Conservation (phyloP, 1,140 invertebrate genomes). For the Cepaea nemoralis region DNA sequence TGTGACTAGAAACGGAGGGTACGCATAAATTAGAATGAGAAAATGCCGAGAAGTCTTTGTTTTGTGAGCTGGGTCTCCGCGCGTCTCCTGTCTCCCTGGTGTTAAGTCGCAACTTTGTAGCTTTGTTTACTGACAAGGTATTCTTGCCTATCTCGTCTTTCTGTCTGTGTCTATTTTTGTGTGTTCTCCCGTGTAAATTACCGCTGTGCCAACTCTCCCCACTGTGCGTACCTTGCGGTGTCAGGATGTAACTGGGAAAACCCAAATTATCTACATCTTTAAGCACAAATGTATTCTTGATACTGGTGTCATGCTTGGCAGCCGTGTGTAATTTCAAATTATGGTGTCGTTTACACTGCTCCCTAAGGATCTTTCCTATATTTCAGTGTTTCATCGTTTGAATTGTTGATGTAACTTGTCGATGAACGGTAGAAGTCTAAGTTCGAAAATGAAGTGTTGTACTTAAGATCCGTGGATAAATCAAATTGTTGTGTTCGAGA, state of each 20-base stretch:
- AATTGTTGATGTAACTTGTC: not conserved
- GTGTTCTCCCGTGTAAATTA: not conserved
- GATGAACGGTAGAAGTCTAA: not conserved
- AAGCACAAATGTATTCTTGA: not conserved
- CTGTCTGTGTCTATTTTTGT: slow-evolving; percentile 29
- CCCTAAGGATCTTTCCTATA: not conserved
- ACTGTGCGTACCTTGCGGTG: not conserved
- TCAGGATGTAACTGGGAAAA: not conserved
- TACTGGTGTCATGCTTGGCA: not conserved
- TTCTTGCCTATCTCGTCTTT: slow-evolving; percentile 35
- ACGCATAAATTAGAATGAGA: not conserved
- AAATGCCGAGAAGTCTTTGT: not conserved
- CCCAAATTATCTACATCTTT: not conserved
- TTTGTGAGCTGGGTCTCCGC: not conserved
- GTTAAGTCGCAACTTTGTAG: not conserved
- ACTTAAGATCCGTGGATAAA: not conserved
- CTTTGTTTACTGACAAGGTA: not conserved
- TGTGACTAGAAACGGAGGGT: not conserved
- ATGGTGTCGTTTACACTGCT: not conserved
- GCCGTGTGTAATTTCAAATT: not conserved
- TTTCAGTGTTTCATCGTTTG: not conserved
- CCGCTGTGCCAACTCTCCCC: not conserved
- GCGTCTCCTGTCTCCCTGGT: not conserved
- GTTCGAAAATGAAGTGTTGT: not conserved
- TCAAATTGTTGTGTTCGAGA: not conserved